Evolutionary conservation across 1,140 invertebrate species (phyloP), one percentile per base, ranked within the genome.

Genomic region (Paraescarpia echinospica): DNA sequence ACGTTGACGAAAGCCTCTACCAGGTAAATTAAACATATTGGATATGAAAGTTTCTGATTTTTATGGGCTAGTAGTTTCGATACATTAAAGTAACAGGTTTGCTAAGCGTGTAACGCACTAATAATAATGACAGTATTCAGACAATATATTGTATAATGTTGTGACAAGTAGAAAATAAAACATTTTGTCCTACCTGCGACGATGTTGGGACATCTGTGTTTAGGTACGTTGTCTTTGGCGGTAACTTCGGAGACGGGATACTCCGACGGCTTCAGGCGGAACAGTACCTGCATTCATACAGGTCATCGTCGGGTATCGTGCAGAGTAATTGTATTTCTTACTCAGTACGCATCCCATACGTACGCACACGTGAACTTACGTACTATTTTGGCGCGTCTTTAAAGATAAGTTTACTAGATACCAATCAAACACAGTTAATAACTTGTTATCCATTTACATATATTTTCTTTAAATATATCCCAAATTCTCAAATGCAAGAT

Each of bases 301-400:
- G 98, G 77, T 97, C 97, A 18, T 98, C 98, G 0, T 98, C 98
- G 31, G 99, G 97, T 96, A 99, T 77, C 27, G 22, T 77, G 8
- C n/a, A n/a, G n/a, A n/a, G n/a, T n/a, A n/a, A n/a, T 18, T 77
- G 27, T 31, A 27, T 0, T 8, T 51, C 48, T 8, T 51, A 51
- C 48, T 9, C 0, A 51, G 18, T 51, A 51, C 48, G 18, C 48
- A 51, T 0, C 0, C 18, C 48, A 8, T 51, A n/a, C 48, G 18
- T 51, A 51, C 48, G 18, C 48, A 18, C 8, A 51, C 48, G 48
- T 51, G 48, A 8, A 51, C 48, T 9, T 18, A 51, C n/a, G n/a
- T n/a, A n/a, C n/a, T n/a, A n/a, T n/a, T n/a, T n/a, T n/a, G n/a
- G n/a, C n/a, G n/a, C n/a, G 18, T 1, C 41, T 48, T 48, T 48